phyloP scores from a whole-genome alignment of 2,888 invertebrate species.

The Saturnia japonica region DNA sequence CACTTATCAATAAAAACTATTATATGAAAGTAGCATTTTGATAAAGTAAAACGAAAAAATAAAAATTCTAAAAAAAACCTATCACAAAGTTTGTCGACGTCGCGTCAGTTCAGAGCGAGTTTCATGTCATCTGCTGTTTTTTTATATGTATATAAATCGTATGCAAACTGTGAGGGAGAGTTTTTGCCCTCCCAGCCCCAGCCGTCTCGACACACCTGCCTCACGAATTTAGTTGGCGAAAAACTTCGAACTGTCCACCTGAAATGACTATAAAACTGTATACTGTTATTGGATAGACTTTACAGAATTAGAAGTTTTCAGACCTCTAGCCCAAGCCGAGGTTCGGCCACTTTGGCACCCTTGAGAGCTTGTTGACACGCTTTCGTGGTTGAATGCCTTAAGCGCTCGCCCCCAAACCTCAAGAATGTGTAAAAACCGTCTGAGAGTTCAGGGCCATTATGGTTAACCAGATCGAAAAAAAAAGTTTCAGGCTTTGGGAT shows the following conservation, averaged over 20 bases:
- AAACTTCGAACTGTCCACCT: not conserved
- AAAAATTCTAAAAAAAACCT: not conserved
- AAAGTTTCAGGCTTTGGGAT: too few relatives aligned
- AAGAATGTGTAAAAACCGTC: too few relatives aligned
- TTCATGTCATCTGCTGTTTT: conserved; percentile 15
- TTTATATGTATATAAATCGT: conserved; percentile 45
- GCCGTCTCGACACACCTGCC: conserved; percentile 51
- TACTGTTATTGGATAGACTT: not conserved
- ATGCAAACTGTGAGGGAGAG: conserved; percentile 64
- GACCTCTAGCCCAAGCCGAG: not conserved
- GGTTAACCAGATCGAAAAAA: too few relatives aligned
- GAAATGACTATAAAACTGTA: not conserved
- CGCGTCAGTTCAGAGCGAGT: not conserved
- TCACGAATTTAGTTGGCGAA: conserved; percentile 19
- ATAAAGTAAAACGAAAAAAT: not conserved
- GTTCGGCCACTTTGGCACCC: too few relatives aligned
- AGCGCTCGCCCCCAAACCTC: too few relatives aligned
- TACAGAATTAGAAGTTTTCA: not conserved
- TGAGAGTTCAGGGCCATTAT: too few relatives aligned
- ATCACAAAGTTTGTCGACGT: conserved; percentile 8
- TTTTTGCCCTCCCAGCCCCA: conserved; percentile 44
- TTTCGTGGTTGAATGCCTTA: too few relatives aligned
- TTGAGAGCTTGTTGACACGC: too few relatives aligned
- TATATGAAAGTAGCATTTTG: not conserved
- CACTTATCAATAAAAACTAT: not conserved